Percentiles rank a stretch among this genome's conserved stretches.
Evolutionary conservation across 2,888 invertebrate species (phyloP).

Genomic region (Harpalus rubripes): DNA sequence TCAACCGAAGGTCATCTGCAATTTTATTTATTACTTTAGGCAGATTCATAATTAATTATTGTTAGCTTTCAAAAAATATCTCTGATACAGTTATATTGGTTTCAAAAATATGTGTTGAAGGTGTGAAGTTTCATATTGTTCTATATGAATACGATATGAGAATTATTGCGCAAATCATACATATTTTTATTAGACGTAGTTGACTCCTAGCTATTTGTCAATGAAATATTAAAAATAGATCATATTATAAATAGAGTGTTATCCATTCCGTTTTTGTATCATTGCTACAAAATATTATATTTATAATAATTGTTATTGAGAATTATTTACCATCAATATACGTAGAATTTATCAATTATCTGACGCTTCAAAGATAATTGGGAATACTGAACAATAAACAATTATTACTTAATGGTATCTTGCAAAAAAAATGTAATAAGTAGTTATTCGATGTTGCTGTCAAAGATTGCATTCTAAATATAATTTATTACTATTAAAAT

Average conservation of each 20-base stretch:
- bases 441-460: slow-evolving; percentile 32
- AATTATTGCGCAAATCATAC: slow-evolving; percentile 27
- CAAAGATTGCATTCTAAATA: slow-evolving; percentile 18
- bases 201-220: slow-evolving; percentile 19
- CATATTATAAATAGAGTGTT: no score
- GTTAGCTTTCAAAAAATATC: no score
- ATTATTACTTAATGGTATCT: slow-evolving; percentile 24
- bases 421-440: not conserved
- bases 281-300: slow-evolving; percentile 19
- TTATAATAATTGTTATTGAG: not conserved
- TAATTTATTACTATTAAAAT: slow-evolving; percentile 60
- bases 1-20: no score
- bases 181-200: slow-evolving; percentile 49
- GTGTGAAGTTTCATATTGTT: slow-evolving; percentile 19
- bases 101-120: no score
- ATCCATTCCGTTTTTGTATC: not conserved
- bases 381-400: slow-evolving; percentile 43
- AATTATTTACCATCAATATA: not conserved
- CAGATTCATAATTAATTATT: no score
- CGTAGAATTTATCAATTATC: not conserved
- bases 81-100: no score
- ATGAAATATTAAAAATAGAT: not conserved
- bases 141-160: slow-evolving; percentile 16
- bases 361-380: slow-evolving; percentile 44
- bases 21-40: no score